A percentile compares a stretch with the other conserved stretches of the same genome.
Conservation (phyloP, 2,888 invertebrate genomes). For the Xestobium rufovillosum region DNA sequence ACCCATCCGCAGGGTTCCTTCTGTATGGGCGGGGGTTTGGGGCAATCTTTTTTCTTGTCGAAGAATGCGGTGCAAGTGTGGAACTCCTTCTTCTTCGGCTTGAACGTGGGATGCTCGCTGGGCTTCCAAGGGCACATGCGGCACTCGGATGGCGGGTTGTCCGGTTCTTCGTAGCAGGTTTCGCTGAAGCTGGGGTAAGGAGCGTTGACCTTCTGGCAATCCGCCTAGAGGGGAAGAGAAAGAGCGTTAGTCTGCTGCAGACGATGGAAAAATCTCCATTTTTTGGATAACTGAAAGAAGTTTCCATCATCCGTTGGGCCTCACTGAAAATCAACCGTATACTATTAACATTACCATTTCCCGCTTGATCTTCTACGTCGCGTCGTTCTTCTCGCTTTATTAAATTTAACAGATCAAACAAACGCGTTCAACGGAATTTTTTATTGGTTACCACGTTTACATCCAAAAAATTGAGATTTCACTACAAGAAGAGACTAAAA, state of each 20-base stretch:
- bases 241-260: slow-evolving; percentile 1
- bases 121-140: slow-evolving; percentile 28
- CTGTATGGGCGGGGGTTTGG: neutral
- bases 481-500: too few relatives aligned
- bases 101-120: slow-evolving; percentile 28
- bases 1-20: slow-evolving; percentile 2
- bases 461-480: too few relatives aligned
- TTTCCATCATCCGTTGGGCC: too few relatives aligned
- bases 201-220: slow-evolving; percentile 27
- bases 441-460: too few relatives aligned
- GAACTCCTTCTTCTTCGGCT: slow-evolving; percentile 23
- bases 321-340: too few relatives aligned
- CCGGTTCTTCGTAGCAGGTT: slow-evolving; percentile 27
- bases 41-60: neutral
- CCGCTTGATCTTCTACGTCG: too few relatives aligned
- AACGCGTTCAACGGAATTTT: too few relatives aligned
- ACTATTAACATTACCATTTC: too few relatives aligned
- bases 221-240: slow-evolving; percentile 13
- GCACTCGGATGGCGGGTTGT: slow-evolving; percentile 26
- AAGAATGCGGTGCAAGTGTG: slow-evolving; percentile 20
- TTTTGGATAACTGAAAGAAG: too few relatives aligned
- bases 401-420: too few relatives aligned
- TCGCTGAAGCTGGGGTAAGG: slow-evolving; percentile 32
- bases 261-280: slow-evolving; percentile 3
- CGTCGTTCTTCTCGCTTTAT: too few relatives aligned